Conservation (phyloP, 2,113 vertebrate genomes). For the Puma concolor region DNA sequence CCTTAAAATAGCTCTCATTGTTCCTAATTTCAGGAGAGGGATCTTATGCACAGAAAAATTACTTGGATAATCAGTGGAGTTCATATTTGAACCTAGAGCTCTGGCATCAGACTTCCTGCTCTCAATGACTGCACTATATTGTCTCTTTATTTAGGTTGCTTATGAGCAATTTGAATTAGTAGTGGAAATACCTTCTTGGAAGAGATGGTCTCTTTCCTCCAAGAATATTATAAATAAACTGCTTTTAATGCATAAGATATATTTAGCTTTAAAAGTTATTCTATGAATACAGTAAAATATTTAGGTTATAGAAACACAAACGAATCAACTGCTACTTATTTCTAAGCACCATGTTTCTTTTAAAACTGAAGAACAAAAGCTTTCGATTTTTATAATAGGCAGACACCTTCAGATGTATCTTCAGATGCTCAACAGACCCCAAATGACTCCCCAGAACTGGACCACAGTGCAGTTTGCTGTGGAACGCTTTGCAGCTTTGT, state of each 20-base stretch:
- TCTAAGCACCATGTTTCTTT: constrained; percentile 27
- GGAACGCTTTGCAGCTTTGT: constrained; percentile 67
- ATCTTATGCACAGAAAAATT: constrained; percentile 28
- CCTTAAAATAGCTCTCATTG: constrained; percentile 15
- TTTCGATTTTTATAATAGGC: constrained; percentile 8
- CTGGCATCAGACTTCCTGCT: background rate
- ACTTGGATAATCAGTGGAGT: background rate
- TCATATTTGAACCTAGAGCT: constrained; percentile 17
- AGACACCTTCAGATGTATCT: constrained; percentile 63
- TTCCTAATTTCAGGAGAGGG: background rate
- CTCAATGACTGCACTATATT: background rate
- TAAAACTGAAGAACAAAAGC: background rate
- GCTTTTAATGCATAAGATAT: constrained; percentile 15
- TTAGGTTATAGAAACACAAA: background rate
- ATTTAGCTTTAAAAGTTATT: constrained; percentile 37
- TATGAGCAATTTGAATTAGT: constrained; percentile 9
- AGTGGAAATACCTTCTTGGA: constrained; percentile 21
- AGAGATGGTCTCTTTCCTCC: background rate
- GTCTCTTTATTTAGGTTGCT: background rate
- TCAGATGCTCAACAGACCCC: constrained; percentile 53
- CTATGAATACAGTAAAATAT: constrained; percentile 25
- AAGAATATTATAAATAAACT: constrained; percentile 22
- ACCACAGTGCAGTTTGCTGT: constrained; percentile 12
- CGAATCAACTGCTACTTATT: background rate
- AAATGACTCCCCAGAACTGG: background rate